Conservation (phyloP, 2,797 vertebrate species). For the Alca torda region DNA sequence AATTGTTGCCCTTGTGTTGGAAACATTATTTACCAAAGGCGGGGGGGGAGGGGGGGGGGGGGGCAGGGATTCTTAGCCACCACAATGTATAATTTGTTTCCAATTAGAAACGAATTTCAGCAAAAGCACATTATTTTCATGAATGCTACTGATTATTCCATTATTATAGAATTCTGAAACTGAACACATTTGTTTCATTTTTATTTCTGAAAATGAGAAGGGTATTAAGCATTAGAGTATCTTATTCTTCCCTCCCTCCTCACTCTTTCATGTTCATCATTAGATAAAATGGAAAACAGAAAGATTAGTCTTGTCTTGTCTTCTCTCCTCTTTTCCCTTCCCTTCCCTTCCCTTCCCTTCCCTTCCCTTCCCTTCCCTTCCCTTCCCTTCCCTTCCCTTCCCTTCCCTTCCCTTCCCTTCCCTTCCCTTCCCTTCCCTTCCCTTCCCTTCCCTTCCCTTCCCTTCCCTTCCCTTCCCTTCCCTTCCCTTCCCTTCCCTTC, state of each 20-base stretch:
- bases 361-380: no score
- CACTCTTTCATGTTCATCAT: not conserved
- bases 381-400: no score
- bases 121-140: not conserved
- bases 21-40: not conserved
- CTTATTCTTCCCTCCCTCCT: not conserved
- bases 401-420: no score
- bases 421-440: not conserved
- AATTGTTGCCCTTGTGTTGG: not conserved
- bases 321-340: no score
- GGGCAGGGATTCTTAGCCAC: not conserved
- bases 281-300: not conserved
- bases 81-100: not conserved
- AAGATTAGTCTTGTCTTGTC: not conserved
- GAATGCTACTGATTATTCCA: not conserved
- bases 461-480: no score
- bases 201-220: not conserved
- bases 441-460: no score
- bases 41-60: rapidly evolving
- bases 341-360: not conserved
- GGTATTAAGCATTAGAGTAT: not conserved
- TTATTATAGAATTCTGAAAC: not conserved
- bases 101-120: not conserved
- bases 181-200: not conserved
- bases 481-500: not conserved